Conservation (phyloP, 1,140 invertebrate species). For the Plodia interpunctella region DNA sequence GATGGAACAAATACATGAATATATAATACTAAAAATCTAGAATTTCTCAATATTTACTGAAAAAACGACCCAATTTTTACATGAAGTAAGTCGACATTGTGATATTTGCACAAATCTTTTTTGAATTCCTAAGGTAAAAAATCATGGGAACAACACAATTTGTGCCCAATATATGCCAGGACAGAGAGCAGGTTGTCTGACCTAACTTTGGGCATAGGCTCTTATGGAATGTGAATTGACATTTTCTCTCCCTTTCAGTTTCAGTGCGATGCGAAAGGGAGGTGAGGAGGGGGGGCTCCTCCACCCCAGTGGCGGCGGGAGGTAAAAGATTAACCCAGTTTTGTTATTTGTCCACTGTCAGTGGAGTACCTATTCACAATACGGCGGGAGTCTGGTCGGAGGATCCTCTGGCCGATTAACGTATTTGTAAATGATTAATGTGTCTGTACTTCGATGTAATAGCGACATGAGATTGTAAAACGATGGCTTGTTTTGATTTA, state of each 20-base stretch:
- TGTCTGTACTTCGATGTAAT: constrained; percentile 58
- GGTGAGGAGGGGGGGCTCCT: constrained; percentile 43
- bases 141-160: constrained; percentile 36
- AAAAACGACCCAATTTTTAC: constrained; percentile 48
- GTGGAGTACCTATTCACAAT: constrained; percentile 74
- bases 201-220: constrained; percentile 25
- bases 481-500: constrained; percentile 63
- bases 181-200: constrained; percentile 24
- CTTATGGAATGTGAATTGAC: constrained; percentile 32
- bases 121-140: constrained; percentile 65
- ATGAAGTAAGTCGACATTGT: constrained; percentile 52
- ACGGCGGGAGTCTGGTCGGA: constrained; percentile 61
- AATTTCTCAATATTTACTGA: constrained; percentile 28
- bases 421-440: constrained; percentile 76
- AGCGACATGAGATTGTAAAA: constrained; percentile 58
- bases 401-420: constrained; percentile 70
- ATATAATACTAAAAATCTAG: constrained; percentile 65
- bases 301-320: constrained; percentile 54
- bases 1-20: constrained; percentile 72
- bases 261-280: constrained; percentile 46
- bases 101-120: constrained; percentile 50
- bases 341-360: constrained; percentile 77
- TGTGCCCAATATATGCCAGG: constrained; percentile 24
- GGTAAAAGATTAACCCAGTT: constrained; percentile 76
- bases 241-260: constrained; percentile 52